phyloP scores from a whole-genome alignment of 92 coral and sea anemone genomes.

The Parazoanthus atlanticus region DNA sequence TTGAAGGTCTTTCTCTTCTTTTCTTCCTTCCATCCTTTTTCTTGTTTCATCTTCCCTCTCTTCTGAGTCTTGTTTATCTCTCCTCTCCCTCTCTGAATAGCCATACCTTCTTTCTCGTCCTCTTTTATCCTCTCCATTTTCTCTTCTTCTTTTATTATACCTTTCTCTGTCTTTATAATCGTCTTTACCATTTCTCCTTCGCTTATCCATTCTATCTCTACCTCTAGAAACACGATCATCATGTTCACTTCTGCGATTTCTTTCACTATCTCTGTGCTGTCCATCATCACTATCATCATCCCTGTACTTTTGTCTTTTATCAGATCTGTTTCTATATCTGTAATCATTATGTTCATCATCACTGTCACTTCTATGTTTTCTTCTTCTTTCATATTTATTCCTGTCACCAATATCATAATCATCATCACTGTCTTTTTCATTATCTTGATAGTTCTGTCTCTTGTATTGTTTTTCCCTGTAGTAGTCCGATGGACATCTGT shows the following conservation, averaged over 20 bases:
- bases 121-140: slow-evolving; percentile 35
- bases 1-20: slow-evolving; percentile 31
- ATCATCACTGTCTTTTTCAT: slow-evolving; percentile 48
- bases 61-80: slow-evolving; percentile 39
- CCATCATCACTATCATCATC: slow-evolving; percentile 40
- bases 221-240: slow-evolving; percentile 7
- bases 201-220: slow-evolving; percentile 38
- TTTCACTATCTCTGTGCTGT: slow-evolving; percentile 8
- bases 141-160: slow-evolving; percentile 43
- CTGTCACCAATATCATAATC: slow-evolving; percentile 31
- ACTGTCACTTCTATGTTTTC: slow-evolving; percentile 46
- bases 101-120: slow-evolving; percentile 41
- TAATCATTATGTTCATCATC: slow-evolving; percentile 45
- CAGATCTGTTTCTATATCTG: slow-evolving; percentile 37
- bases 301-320: slow-evolving; percentile 37
- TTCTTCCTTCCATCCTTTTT: slow-evolving; percentile 30
- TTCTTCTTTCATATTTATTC: slow-evolving; percentile 15
- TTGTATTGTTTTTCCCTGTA: not conserved
- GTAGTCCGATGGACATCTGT: not conserved
- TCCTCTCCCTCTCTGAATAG: slow-evolving; percentile 47
- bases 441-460: slow-evolving; percentile 30
- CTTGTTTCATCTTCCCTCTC: slow-evolving; percentile 27
- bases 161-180: slow-evolving; percentile 34
- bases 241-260: not conserved
- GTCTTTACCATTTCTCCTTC: slow-evolving; percentile 51